Evolutionary conservation across 2,888 invertebrate species (phyloP).

Genomic region (Ferdinandea cuprea): DNA sequence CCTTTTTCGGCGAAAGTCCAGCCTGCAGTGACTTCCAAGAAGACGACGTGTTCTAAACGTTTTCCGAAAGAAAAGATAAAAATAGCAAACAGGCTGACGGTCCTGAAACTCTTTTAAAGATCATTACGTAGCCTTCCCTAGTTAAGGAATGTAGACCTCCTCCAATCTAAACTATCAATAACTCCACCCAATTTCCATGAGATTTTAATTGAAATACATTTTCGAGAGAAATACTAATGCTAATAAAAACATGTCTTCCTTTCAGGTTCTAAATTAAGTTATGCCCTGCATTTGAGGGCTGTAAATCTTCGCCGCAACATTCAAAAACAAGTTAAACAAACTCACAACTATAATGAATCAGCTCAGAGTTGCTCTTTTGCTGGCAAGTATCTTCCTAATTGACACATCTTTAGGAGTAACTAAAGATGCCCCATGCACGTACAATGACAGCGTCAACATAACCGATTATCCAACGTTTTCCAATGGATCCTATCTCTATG

Average conservation of each 20-base stretch:
- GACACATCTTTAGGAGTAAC: not conserved
- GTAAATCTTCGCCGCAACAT: not conserved
- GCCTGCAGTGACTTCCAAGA: too few species aligned
- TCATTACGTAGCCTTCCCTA: too few species aligned
- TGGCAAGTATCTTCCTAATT: conserved; percentile 10
- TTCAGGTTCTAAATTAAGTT: not conserved
- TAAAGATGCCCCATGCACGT: conserved; percentile 77
- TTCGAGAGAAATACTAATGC: too few species aligned
- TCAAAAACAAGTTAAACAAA: not conserved
- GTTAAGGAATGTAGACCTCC: too few species aligned
- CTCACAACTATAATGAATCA: conserved; percentile 9
- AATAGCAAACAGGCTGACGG: too few species aligned
- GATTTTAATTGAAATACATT: not conserved
- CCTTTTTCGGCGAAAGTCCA: too few species aligned
- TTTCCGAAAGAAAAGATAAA: too few species aligned
- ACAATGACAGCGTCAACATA: conserved; percentile 80
- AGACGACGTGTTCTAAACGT: too few species aligned
- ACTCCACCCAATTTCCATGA: too few species aligned
- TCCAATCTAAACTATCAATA: too few species aligned
- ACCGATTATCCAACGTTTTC: conserved; percentile 77
- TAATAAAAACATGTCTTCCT: too few species aligned
- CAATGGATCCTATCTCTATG: conserved; percentile 80
- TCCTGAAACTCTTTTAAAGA: too few species aligned
- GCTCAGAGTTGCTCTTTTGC: not conserved
- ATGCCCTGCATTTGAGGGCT: not conserved